Conservation (phyloP, 2,113 vertebrate species). For the Crotalus tigris region DNA sequence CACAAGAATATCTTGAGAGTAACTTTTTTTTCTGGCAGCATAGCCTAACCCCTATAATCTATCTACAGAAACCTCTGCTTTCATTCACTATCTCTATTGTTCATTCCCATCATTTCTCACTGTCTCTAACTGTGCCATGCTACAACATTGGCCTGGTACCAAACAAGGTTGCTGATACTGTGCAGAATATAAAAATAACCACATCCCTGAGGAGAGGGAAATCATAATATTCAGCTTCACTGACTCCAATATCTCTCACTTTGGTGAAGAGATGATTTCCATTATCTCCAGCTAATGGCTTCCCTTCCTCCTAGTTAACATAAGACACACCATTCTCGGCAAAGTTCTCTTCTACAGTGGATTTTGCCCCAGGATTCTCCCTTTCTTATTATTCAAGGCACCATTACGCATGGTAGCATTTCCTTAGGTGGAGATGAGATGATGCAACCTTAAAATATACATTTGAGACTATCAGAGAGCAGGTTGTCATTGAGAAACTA, state of each 20-base stretch:
- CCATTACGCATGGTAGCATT: neutral
- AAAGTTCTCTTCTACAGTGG: neutral
- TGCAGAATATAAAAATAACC: neutral
- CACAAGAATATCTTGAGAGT: neutral
- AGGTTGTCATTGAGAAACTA: no score
- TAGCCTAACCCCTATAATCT: no score
- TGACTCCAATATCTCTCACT: neutral
- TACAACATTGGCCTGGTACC: neutral
- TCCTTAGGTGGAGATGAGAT: neutral
- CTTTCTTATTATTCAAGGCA: neutral
- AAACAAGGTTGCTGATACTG: neutral
- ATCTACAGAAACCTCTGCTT: neutral
- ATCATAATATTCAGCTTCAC: neutral
- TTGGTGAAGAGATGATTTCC: neutral
- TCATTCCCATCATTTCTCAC: neutral
- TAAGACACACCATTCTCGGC: neutral
- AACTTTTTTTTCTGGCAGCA: neutral
- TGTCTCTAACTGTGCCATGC: neutral
- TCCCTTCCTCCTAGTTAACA: neutral
- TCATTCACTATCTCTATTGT: neutral
- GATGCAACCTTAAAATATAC: neutral
- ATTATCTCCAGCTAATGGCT: neutral
- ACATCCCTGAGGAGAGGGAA: neutral
- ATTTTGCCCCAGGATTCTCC: neutral
- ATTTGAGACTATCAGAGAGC: neutral